These are phyloP conservation scores for Chrysogorgia sp. DNA, from an alignment of 92 coral and sea anemone genomes.

Conservation along the genomic window DNA sequence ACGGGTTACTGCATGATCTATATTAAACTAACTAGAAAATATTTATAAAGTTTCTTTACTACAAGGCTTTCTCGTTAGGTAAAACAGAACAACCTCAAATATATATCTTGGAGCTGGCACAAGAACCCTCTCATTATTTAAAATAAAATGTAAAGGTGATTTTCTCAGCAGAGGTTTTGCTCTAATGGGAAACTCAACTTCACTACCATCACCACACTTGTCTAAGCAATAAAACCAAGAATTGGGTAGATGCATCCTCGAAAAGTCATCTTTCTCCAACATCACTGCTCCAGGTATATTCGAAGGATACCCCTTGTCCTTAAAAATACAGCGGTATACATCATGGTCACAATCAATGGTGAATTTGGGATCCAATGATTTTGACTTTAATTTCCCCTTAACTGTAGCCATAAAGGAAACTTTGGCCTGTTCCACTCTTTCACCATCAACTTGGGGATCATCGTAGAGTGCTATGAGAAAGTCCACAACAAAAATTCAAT, in stretches of 20 bases:
- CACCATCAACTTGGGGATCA: constrained; percentile 9
- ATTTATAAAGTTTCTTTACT: constrained; percentile 5
- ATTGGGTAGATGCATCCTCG: not conserved
- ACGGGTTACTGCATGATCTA: not conserved
- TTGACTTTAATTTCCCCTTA: constrained; percentile 24
- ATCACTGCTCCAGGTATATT: constrained; percentile 24
- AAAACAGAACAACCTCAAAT: constrained; percentile 23
- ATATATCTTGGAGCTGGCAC: constrained; percentile 23
- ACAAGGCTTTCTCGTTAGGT: constrained; percentile 21
- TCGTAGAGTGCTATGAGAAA: constrained; percentile 2
- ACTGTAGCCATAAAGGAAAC: not conserved
- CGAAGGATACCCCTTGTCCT: constrained; percentile 18
- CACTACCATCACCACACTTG: constrained; percentile 28
- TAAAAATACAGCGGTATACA: not conserved
- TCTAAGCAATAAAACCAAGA: constrained; percentile 13
- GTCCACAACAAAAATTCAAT: too few species aligned
- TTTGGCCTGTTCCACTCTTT: constrained; percentile 20
- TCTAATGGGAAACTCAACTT: constrained; percentile 26
- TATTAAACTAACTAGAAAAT: not conserved
- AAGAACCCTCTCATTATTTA: constrained; percentile 14
- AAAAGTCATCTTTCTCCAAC: constrained; percentile 35
- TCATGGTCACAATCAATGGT: constrained; percentile 35
- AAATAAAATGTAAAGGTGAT: constrained; percentile 8
- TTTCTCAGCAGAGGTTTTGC: constrained; percentile 24
- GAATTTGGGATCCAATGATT: constrained; percentile 20